phyloP scores from a whole-genome alignment of 2,888 invertebrate genomes.

The Andrena chrysosceles region DNA sequence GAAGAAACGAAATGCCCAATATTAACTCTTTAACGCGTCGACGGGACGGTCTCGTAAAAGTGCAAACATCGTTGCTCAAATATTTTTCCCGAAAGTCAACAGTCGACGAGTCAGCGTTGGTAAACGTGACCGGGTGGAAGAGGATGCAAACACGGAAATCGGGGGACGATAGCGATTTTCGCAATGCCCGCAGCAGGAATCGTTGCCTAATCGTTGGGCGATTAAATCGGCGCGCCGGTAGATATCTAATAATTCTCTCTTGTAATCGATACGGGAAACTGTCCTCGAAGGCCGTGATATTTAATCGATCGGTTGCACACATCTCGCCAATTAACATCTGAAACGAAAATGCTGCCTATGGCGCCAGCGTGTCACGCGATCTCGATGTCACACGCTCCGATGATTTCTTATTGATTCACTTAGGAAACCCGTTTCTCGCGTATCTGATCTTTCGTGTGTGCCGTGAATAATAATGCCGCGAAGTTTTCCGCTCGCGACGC shows the following conservation, averaged over 20 bases:
- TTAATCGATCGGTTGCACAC: slow-evolving; percentile 21
- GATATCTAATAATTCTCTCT: neutral
- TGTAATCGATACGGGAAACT: neutral
- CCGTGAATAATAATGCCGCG: slow-evolving; percentile 48
- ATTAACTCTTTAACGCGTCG: slow-evolving; percentile 49
- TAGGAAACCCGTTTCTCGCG: slow-evolving; percentile 53
- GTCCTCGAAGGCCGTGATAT: neutral
- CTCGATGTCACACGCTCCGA: slow-evolving; percentile 53
- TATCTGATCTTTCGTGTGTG: slow-evolving; percentile 47
- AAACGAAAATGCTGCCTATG: slow-evolving; percentile 48
- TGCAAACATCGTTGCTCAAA: slow-evolving; percentile 27
- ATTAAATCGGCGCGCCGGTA: neutral
- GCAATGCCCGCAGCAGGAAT: neutral
- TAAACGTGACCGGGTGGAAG: neutral
- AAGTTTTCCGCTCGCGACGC: slow-evolving; percentile 43
- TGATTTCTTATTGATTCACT: slow-evolving; percentile 59
- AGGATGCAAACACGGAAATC: neutral
- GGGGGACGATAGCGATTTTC: neutral
- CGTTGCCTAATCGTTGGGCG: neutral
- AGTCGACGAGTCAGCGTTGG: neutral
- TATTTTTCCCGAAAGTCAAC: slow-evolving; percentile 47
- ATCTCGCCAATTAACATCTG: slow-evolving; percentile 38
- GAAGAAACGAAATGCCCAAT: slow-evolving; percentile 42
- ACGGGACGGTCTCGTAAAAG: slow-evolving; percentile 28
- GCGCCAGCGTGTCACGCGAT: slow-evolving; percentile 48